These are phyloP conservation scores for Campylorhamphus procurvoides DNA, from an alignment of 2,113 vertebrate genomes.

Conservation along the genomic window DNA sequence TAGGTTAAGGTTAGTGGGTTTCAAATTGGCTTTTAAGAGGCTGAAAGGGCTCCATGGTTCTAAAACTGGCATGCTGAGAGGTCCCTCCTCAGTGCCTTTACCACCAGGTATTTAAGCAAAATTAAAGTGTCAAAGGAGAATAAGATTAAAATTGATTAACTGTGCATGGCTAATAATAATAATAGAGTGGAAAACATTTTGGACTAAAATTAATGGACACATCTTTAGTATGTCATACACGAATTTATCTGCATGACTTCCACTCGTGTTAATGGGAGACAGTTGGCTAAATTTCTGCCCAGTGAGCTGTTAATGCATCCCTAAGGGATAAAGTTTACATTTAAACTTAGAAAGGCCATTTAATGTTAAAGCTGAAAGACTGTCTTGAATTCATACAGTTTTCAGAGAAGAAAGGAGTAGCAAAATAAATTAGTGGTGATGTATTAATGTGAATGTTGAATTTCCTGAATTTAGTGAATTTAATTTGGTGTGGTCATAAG, in stretches of 20 bases:
- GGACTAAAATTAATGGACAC: conserved; percentile 32
- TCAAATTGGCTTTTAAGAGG: not conserved
- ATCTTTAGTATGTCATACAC: conserved; percentile 14
- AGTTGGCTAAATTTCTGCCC: conserved; percentile 25
- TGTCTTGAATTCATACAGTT: not conserved
- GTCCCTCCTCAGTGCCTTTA: not conserved
- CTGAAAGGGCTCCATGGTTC: not conserved
- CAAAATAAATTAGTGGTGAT: conserved; percentile 12
- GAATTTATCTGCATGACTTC: conserved; percentile 48
- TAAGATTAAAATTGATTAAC: conserved; percentile 13
- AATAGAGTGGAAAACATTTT: conserved; percentile 39
- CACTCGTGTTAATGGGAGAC: conserved; percentile 29
- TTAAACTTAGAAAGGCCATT: conserved; percentile 41
- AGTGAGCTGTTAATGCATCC: conserved; percentile 45
- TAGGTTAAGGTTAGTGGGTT: not conserved
- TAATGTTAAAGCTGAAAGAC: conserved; percentile 24
- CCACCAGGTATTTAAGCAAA: not conserved
- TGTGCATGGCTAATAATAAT: not conserved
- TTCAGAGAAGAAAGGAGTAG: not conserved
- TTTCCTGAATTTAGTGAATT: not conserved
- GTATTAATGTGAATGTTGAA: not conserved
- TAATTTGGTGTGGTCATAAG: not conserved
- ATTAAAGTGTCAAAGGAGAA: not conserved
- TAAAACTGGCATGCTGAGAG: not conserved
- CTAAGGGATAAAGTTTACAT: conserved; percentile 52